Evolutionary conservation across 2,113 vertebrate species (phyloP).

Genomic region (Turnix velox): DNA sequence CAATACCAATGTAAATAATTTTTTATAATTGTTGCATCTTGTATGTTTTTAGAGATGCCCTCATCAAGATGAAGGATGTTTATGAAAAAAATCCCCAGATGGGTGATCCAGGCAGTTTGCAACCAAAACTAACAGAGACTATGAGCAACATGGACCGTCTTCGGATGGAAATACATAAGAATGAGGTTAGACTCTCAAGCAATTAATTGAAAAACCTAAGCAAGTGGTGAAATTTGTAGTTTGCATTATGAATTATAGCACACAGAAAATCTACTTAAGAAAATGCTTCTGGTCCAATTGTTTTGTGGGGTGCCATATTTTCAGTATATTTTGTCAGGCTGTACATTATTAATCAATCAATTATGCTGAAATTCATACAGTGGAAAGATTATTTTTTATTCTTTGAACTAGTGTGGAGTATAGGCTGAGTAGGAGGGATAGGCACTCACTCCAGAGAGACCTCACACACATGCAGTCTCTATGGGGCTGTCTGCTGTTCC

Average conservation of each 20-base stretch:
- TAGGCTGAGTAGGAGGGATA: not conserved
- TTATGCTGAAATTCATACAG: not conserved
- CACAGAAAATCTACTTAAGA: not conserved
- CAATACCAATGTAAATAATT: not conserved
- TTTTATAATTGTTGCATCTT: not conserved
- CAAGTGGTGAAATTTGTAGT: not conserved
- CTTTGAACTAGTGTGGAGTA: not conserved
- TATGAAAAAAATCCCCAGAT: slow-evolving; percentile 98
- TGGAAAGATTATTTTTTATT: not conserved
- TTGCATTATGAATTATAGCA: not conserved
- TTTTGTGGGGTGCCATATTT: not conserved
- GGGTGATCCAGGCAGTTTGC: slow-evolving; percentile 93
- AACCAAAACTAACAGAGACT: slow-evolving; percentile 95
- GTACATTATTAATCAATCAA: not conserved
- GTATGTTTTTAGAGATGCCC: slow-evolving; percentile 80
- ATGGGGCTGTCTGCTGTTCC: not conserved
- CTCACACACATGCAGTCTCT: not conserved
- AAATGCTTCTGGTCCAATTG: not conserved
- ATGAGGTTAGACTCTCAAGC: slow-evolving; percentile 80
- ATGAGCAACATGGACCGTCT: slow-evolving; percentile 95
- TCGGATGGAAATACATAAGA: slow-evolving; percentile 94
- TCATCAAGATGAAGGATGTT: slow-evolving; percentile 99
- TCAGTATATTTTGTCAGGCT: not conserved
- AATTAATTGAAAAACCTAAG: not conserved
- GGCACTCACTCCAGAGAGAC: not conserved